These are phyloP conservation scores for Malurus cyaneus DNA, from an alignment of 2,113 vertebrate species.

Conservation along the genomic window DNA sequence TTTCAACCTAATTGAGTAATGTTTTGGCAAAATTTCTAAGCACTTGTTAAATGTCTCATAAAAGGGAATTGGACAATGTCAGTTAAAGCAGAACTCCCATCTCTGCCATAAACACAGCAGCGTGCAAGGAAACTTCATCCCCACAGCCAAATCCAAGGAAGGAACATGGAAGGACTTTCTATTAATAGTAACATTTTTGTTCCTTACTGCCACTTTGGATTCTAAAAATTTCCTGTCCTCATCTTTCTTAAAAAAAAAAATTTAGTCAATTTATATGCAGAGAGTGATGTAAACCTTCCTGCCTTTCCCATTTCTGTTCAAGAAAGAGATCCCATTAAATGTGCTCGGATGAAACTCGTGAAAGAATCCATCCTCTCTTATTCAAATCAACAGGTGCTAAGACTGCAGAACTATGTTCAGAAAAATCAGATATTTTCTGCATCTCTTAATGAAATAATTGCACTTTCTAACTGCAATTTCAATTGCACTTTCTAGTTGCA, in stretches of 20 bases:
- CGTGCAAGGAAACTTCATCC: background rate
- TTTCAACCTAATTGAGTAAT: background rate
- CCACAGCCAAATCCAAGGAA: background rate
- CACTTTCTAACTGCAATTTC: background rate
- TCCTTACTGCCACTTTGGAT: background rate
- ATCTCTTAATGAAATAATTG: background rate
- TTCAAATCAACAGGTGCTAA: background rate
- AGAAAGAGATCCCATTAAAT: background rate
- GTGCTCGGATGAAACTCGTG: background rate
- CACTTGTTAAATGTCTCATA: background rate
- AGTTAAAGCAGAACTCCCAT: background rate
- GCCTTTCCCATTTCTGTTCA: background rate
- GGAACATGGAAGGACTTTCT: background rate
- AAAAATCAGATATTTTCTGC: background rate
- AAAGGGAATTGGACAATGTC: background rate
- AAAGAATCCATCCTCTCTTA: background rate
- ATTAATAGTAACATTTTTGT: background rate
- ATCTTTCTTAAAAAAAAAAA: background rate
- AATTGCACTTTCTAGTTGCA: background rate
- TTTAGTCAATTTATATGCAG: background rate
- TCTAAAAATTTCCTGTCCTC: background rate
- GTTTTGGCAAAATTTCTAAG: background rate
- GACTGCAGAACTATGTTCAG: background rate
- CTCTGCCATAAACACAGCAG: background rate
- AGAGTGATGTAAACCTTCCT: background rate